These are phyloP conservation scores for Irena cyanogastra DNA, from an alignment of 2,113 vertebrate genomes.

Conservation along the genomic window DNA sequence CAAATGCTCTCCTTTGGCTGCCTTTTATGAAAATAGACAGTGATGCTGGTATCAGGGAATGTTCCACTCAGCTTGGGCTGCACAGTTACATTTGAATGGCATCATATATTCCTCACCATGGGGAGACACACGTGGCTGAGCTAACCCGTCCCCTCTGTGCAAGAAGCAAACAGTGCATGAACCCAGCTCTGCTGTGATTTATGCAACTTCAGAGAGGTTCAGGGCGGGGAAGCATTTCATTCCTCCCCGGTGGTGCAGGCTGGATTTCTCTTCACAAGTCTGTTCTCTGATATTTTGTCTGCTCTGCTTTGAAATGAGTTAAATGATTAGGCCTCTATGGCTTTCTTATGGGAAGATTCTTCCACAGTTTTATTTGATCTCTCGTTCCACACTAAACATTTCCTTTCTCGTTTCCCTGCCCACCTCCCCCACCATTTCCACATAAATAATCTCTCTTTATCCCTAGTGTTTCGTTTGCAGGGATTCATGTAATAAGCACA, in stretches of 20 bases:
- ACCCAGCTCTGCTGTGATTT: slow-evolving; percentile 1
- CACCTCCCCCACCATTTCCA: not conserved
- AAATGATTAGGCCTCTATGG: slow-evolving; percentile 20
- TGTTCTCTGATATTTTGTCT: slow-evolving; percentile 38
- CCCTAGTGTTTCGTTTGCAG: slow-evolving; percentile 12
- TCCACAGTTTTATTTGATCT: slow-evolving; percentile 10
- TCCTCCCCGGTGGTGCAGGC: not conserved
- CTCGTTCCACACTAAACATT: slow-evolving; percentile 8
- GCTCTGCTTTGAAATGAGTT: slow-evolving; percentile 25
- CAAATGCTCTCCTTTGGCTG: not conserved
- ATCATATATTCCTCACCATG: not conserved
- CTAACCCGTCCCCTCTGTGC: not conserved
- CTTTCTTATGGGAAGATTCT: not conserved
- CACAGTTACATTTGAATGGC: not conserved
- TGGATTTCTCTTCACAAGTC: not conserved
- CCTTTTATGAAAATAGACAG: not conserved
- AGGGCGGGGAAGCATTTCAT: not conserved
- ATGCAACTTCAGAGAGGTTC: not conserved
- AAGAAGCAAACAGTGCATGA: not conserved
- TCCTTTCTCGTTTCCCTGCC: slow-evolving; percentile 32
- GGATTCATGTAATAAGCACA: slow-evolving; percentile 20
- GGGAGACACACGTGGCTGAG: not conserved
- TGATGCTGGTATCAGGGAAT: not conserved
- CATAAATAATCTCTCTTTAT: slow-evolving; percentile 32
- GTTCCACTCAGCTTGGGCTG: not conserved